Conservation (phyloP, 1,140 invertebrate genomes). For the Parasteatoda tepidariorum region DNA sequence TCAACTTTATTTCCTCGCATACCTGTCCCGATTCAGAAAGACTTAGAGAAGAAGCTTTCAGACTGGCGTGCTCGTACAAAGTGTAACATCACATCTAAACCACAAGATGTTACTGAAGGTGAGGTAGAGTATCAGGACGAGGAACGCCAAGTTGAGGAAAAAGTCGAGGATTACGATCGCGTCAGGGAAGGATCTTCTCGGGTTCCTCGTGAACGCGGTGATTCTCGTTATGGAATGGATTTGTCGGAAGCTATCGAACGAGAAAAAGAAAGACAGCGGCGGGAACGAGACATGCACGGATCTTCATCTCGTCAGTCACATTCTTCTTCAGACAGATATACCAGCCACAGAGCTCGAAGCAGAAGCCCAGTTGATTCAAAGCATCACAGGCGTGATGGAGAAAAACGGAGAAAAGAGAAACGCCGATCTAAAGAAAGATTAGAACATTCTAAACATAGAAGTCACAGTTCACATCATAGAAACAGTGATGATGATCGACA, state of each 20-base stretch:
- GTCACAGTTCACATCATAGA: neutral
- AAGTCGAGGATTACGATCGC: slow-evolving; percentile 65
- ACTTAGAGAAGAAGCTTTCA: slow-evolving; percentile 77
- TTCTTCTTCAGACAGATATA: slow-evolving; percentile 9
- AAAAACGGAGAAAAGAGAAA: neutral
- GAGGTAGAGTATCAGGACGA: slow-evolving; percentile 67
- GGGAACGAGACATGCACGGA: slow-evolving; percentile 71
- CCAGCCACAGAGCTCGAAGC: slow-evolving; percentile 14
- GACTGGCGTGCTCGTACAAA: slow-evolving; percentile 33
- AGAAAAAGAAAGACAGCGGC: slow-evolving; percentile 64
- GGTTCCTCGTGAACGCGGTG: slow-evolving; percentile 64
- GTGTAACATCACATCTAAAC: slow-evolving; percentile 65
- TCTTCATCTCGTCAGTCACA: slow-evolving; percentile 12
- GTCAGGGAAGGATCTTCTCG: neutral
- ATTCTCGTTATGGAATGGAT: slow-evolving; percentile 40
- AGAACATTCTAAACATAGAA: neutral
- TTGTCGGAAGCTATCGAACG: slow-evolving; percentile 68
- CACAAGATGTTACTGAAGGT: slow-evolving; percentile 69
- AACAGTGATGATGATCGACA: neutral
- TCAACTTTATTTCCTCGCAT: slow-evolving; percentile 98
- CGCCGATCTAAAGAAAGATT: neutral
- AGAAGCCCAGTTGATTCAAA: slow-evolving; percentile 21
- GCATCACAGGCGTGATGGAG: neutral
- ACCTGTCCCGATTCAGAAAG: slow-evolving; percentile 97
- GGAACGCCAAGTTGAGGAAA: slow-evolving; percentile 65